phyloP scores from a whole-genome alignment of 2,888 invertebrate genomes.

The Bellardia bayeri region DNA sequence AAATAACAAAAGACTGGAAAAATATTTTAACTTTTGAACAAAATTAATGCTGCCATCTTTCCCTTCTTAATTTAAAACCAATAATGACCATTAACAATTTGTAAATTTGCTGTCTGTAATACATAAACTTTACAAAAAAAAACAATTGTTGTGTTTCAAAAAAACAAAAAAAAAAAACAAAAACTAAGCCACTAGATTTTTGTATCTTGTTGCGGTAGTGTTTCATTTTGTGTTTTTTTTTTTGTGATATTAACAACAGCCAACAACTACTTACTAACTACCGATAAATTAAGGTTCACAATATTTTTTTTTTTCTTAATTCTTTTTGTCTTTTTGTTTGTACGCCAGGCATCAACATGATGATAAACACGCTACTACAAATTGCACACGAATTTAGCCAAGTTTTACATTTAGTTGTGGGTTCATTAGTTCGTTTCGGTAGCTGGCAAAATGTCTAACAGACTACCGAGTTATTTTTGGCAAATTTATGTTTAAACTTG shows the following conservation, averaged over 20 bases:
- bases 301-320: conserved; percentile 42
- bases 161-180: neutral
- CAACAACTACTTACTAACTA: conserved; percentile 27
- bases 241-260: neutral
- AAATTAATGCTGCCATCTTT: neutral
- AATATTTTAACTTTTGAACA: too few relatives aligned
- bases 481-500: neutral
- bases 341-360: conserved; percentile 55
- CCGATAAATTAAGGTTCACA: conserved; percentile 63
- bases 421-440: conserved; percentile 70
- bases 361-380: conserved; percentile 73
- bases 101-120: neutral
- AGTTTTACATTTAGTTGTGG: conserved; percentile 68
- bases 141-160: neutral
- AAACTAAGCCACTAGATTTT: conserved; percentile 47
- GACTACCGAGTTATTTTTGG: conserved; percentile 47
- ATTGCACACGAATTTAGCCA: conserved; percentile 73
- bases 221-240: conserved; percentile 11
- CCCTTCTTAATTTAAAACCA: neutral
- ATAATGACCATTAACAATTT: neutral
- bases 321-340: neutral
- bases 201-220: conserved; percentile 37
- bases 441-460: conserved; percentile 51
- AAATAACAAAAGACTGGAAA: too few relatives aligned
- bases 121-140: neutral